Evolutionary conservation across 2,797 vertebrate genomes (phyloP).

Genomic region (Argya squamiceps): DNA sequence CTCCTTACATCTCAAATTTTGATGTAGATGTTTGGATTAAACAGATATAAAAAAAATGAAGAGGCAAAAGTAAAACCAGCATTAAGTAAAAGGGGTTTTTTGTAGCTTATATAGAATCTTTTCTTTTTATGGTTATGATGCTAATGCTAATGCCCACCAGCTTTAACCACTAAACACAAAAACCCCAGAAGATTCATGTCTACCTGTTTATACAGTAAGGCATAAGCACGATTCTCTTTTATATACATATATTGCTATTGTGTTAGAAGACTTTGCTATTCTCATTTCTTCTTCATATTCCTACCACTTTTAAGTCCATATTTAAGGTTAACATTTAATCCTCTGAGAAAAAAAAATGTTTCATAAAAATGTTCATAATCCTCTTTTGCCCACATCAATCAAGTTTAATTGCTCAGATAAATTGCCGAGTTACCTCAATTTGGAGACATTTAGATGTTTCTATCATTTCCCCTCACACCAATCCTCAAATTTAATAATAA

Average conservation of each 20-base stretch:
- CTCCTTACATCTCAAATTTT: neutral
- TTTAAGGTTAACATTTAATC: conserved; percentile 17
- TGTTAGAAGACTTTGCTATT: neutral
- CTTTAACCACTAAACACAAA: neutral
- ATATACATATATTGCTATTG: neutral
- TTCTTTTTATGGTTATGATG: neutral
- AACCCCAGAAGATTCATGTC: neutral
- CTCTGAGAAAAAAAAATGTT: neutral
- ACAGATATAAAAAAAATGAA: neutral
- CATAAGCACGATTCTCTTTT: neutral
- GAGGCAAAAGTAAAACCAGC: neutral
- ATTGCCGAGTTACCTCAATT: conserved; percentile 42
- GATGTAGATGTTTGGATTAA: neutral
- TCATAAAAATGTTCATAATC: conserved; percentile 23
- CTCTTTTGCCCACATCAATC: conserved; percentile 24
- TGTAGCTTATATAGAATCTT: neutral
- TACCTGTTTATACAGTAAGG: neutral
- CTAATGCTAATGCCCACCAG: neutral
- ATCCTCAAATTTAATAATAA: conserved; percentile 46
- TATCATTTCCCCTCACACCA: conserved; percentile 25
- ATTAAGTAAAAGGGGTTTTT: neutral
- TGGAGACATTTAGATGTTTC: conserved; percentile 43
- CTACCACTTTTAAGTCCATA: neutral
- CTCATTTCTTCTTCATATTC: neutral
- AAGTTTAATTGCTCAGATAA: conserved; percentile 55